Base-by-base conservation (phyloP, 1,140 invertebrate genomes). In the Acromyrmex echinatior region DNA sequence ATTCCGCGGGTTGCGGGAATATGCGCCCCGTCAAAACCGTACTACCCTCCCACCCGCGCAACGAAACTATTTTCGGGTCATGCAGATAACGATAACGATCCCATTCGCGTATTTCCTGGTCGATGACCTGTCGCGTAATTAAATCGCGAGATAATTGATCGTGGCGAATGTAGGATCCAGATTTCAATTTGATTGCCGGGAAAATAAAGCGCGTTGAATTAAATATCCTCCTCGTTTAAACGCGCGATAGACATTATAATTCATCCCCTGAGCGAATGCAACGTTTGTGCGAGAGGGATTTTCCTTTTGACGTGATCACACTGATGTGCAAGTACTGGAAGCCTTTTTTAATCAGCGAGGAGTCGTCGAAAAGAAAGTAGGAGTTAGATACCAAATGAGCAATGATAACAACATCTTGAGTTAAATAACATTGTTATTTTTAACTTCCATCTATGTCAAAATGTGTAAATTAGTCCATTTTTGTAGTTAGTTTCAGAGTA, bases 101-200 rank as follows among this genome's bases (percentile, higher is more conserved):
- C 31, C 35, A 39, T 81, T 81, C 28, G 45, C 45, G 28, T 28
- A 14, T 9, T 25, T 6, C 45, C 18, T 35, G 79, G 53, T 71
- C 53, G 16, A 16, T 31, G 65, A 71, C 51, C 66, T 73, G 80
- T 84, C 80, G 80, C 70, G n/a, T 53, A 84, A 84, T 84, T 76
- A 14, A 82, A 82, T 82, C 7, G 68, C 53, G 79, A n/a, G 66
- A 73, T 73, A 73, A 82, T 73, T 73, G 79, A 73, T 58, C 39
- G 16, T 45, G 18, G 6, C 53, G 14, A 16, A 14, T 53, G 66
- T 21, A 49, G 25, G 18, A 31, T 74, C 21, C 68, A 9, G 70
- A 84, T 84, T 84, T 51, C 21, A 74, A 76, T 62, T 39, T 35
- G 70, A 76, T 76, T 49, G 25, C 80, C 80, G 14, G 56, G 35